Percentiles rank a stretch among this genome's conserved stretches.
Evolutionary conservation across 2,113 vertebrate species (phyloP).

Genomic region (Dendropsophus ebraccatus): DNA sequence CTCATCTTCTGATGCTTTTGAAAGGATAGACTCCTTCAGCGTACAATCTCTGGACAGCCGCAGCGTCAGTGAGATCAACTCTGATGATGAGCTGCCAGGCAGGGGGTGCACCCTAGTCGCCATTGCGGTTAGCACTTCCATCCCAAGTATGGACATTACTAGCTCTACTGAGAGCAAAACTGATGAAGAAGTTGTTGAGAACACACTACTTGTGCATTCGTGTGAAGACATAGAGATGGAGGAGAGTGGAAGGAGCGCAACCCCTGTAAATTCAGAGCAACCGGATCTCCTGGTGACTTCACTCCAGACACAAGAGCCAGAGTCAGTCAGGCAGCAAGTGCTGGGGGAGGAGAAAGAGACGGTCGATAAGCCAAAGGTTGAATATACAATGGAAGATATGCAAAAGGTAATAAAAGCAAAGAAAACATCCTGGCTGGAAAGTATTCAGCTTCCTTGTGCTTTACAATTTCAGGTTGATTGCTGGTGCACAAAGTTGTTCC

Average conservation of each 20-base stretch:
- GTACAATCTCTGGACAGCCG: constrained; percentile 95
- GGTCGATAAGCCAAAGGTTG: constrained; percentile 73
- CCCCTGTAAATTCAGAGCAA: constrained; percentile 93
- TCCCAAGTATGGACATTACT: constrained; percentile 65
- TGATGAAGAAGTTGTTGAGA: constrained; percentile 70
- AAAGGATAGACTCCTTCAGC: constrained; percentile 97
- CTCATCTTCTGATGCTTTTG: constrained; percentile 94
- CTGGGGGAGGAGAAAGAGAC: constrained; percentile 61
- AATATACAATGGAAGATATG: constrained; percentile 79
- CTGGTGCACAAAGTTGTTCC: neutral
- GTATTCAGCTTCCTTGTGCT: neutral
- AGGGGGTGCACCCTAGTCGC: constrained; percentile 82
- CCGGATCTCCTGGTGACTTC: constrained; percentile 79
- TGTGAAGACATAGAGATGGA: constrained; percentile 92
- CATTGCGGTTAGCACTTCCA: constrained; percentile 71
- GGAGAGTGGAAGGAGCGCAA: constrained; percentile 93
- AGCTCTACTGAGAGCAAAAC: constrained; percentile 65
- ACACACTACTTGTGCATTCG: constrained; percentile 69
- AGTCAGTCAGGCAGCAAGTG: constrained; percentile 49
- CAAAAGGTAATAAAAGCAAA: constrained; percentile 80
- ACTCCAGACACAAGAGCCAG: constrained; percentile 62
- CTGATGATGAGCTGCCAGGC: constrained; percentile 91
- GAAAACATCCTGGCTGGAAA: neutral
- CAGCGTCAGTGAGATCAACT: constrained; percentile 97
- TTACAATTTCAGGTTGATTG: neutral